Percentiles rank a stretch among this genome's conserved stretches.
phyloP scores from a whole-genome alignment of 2,797 vertebrate genomes.

The Enteromius thamalakanensis region DNA sequence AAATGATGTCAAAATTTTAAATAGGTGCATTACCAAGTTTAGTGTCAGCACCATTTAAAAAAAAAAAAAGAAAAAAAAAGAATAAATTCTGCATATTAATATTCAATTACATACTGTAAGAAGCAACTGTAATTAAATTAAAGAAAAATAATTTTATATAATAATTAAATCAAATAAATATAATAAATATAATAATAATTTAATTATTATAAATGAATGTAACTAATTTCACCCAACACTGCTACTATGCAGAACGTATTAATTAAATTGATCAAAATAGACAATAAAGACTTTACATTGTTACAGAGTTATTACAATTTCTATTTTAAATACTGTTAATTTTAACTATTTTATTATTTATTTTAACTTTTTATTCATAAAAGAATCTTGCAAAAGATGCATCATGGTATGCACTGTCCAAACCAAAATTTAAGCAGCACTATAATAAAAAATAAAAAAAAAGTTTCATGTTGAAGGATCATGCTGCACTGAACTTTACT shows the following conservation, averaged over 20 bases:
- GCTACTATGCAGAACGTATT: no score
- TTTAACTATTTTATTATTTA: no score
- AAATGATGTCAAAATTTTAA: background rate
- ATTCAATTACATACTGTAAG: no score
- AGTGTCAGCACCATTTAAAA: background rate
- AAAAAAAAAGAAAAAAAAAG: no score
- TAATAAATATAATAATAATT: no score
- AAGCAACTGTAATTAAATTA: no score
- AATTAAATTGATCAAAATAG: background rate
- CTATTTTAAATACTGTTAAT: background rate
- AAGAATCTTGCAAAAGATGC: background rate
- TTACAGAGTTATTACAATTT: background rate
- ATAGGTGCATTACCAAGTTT: background rate
- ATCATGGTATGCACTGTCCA: background rate
- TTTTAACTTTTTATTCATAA: background rate
- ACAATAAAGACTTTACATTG: background rate
- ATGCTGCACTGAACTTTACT: background rate
- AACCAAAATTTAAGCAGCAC: background rate
- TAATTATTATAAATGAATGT: no score
- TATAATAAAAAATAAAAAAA: background rate
- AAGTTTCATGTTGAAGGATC: background rate
- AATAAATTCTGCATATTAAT: no score
- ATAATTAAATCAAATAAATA: no score
- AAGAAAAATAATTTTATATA: no score
- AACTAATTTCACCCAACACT: no score